These are phyloP conservation scores for Maniola hyperantus DNA, from an alignment of 2,888 invertebrate genomes.

Conservation along the genomic window DNA sequence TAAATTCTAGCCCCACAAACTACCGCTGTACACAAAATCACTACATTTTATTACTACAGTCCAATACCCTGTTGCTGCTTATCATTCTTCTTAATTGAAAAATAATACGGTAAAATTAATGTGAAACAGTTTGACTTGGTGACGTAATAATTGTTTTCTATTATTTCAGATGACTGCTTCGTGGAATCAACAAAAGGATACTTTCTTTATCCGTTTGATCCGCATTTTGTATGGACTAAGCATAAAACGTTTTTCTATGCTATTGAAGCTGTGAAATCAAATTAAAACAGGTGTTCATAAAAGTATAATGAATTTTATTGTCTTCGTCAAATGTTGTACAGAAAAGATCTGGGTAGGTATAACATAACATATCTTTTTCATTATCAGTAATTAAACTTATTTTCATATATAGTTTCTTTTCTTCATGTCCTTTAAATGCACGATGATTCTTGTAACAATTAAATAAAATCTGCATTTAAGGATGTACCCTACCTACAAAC, in stretches of 20 bases:
- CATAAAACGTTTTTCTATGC: constrained; percentile 89
- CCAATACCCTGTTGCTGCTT: too few relatives aligned
- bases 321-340: background rate
- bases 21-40: too few relatives aligned
- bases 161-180: constrained; percentile 85
- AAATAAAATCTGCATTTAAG: background rate
- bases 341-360: background rate
- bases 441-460: background rate
- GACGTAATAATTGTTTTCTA: constrained; percentile 22
- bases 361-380: background rate
- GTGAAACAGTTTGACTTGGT: too few relatives aligned
- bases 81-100: background rate
- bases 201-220: constrained; percentile 86
- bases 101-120: background rate
- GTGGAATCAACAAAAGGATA: constrained; percentile 90
- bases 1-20: too few relatives aligned
- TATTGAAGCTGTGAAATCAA: constrained; percentile 88
- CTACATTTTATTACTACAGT: too few relatives aligned
- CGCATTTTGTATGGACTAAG: constrained; percentile 89
- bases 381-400: background rate
- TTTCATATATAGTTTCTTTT: background rate
- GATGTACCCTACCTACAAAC: too few relatives aligned
- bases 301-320: background rate
- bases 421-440: background rate
- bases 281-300: background rate